These are phyloP conservation scores for Syngnathus typhle DNA, from an alignment of 2,113 vertebrate genomes.

Conservation along the genomic window DNA sequence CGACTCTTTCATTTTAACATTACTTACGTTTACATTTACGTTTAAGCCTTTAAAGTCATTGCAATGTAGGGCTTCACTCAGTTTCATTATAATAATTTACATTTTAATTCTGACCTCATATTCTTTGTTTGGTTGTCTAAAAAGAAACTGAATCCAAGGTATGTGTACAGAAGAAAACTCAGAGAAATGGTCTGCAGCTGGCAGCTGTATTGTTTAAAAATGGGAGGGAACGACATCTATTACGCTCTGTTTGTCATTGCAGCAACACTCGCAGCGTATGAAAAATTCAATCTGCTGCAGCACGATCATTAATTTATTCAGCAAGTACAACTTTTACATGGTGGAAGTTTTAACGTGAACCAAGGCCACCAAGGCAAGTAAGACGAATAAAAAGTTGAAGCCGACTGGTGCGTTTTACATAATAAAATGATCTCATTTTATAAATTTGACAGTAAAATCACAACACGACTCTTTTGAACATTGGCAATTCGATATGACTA, in stretches of 20 bases:
- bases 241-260: conserved; percentile 39
- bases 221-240: conserved; percentile 15
- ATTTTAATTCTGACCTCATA: neutral
- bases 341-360: conserved; percentile 11
- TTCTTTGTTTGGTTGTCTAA: neutral
- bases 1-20: neutral
- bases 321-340: neutral
- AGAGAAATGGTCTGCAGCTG: neutral
- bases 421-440: neutral
- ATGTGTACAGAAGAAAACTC: conserved; percentile 4
- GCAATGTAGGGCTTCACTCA: neutral
- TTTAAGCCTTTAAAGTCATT: neutral
- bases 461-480: neutral
- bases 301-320: conserved; percentile 44
- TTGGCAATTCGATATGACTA: neutral
- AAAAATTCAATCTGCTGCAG: conserved; percentile 53
- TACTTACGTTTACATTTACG: too few species aligned
- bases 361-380: neutral
- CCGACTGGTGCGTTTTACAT: neutral
- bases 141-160: neutral
- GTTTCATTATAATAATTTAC: neutral
- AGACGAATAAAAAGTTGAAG: neutral
- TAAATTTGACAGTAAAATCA: neutral
- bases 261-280: conserved; percentile 22
- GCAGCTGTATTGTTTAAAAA: conserved; percentile 6